phyloP scores from a whole-genome alignment of 2,113 vertebrate genomes.

The Oncorhynchus keta region DNA sequence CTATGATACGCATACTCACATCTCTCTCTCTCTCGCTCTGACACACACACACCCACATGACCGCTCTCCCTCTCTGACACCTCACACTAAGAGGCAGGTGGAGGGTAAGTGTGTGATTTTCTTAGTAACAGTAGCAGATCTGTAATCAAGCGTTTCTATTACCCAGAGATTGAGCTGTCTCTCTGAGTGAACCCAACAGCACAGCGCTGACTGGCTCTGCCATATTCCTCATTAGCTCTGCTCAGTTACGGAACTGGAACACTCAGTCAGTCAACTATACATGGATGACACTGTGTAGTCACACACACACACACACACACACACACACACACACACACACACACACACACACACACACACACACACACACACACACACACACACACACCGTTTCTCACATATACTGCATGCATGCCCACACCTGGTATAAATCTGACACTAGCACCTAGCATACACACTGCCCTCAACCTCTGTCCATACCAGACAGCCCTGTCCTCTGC shows the following conservation, averaged over 20 bases:
- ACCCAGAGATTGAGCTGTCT: slow-evolving; percentile 18
- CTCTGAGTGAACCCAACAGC: slow-evolving; percentile 28
- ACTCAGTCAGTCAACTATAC: background rate
- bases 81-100: background rate
- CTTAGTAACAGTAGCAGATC: background rate
- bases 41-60: background rate
- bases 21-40: background rate
- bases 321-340: background rate
- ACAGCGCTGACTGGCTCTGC: too few species aligned
- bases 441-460: too few species aligned
- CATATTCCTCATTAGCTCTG: too few species aligned
- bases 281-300: background rate
- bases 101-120: slow-evolving; percentile 9
- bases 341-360: background rate
- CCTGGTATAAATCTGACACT: too few species aligned
- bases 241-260: background rate
- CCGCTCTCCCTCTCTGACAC: background rate
- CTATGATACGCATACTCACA: background rate
- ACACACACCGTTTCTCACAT: background rate
- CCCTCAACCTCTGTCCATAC: background rate
- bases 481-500: background rate
- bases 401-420: too few species aligned
- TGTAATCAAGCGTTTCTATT: slow-evolving; percentile 22
- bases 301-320: too few species aligned
- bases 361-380: background rate